Evolutionary conservation across 1,140 invertebrate species (phyloP).

Genomic region (Whitmania pigra): DNA sequence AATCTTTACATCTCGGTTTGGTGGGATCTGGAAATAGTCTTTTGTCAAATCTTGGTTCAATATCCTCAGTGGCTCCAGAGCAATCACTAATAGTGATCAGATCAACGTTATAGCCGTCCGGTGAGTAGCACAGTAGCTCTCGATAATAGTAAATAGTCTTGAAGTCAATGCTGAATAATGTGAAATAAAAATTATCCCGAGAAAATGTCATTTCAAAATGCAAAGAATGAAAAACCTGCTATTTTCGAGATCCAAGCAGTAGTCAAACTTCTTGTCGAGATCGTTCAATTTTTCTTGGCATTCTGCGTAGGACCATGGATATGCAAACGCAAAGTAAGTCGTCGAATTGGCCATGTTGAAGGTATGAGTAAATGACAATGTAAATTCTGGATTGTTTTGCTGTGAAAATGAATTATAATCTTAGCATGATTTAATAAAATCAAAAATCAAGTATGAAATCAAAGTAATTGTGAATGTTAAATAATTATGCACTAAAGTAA

Average conservation of each 20-base stretch:
- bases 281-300: constrained; percentile 56
- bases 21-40: constrained; percentile 62
- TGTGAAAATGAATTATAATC: too few relatives aligned
- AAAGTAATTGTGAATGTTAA: too few relatives aligned
- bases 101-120: constrained; percentile 39
- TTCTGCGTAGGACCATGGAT: constrained; percentile 73
- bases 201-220: neutral
- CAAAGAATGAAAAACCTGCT: constrained; percentile 19
- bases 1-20: constrained; percentile 55
- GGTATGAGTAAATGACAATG: constrained; percentile 62
- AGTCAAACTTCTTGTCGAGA: constrained; percentile 50
- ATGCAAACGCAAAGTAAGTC: constrained; percentile 81
- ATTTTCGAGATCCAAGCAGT: constrained; percentile 37
- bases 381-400: constrained; percentile 50
- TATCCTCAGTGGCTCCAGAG: constrained; percentile 53
- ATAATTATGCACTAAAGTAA: too few relatives aligned
- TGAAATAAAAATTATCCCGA: too few relatives aligned
- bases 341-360: constrained; percentile 48
- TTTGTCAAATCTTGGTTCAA: constrained; percentile 46
- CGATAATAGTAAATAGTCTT: constrained; percentile 67
- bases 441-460: too few relatives aligned
- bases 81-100: constrained; percentile 49
- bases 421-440: too few relatives aligned
- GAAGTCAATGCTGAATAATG: constrained; percentile 34
- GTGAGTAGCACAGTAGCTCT: constrained; percentile 60